A percentile compares a stretch with the other conserved stretches of the same genome.
phyloP scores from a whole-genome alignment of 2,797 vertebrate genomes.

The Mormyrus proboscirostris region DNA sequence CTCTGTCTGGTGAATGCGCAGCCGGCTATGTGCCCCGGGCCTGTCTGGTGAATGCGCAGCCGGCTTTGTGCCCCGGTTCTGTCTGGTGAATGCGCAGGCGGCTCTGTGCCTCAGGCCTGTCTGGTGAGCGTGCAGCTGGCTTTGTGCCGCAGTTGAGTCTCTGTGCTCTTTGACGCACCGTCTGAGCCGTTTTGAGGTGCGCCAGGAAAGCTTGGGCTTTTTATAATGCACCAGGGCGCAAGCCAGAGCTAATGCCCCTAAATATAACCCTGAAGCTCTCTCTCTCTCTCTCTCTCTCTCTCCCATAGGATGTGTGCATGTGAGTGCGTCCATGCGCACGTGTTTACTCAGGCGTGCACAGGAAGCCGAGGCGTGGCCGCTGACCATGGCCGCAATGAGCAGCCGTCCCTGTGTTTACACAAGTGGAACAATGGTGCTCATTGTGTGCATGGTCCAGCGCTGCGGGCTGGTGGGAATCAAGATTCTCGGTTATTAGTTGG shows the following conservation, averaged over 20 bases:
- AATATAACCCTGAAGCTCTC: slow-evolving; percentile 61
- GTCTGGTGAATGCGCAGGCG: neutral
- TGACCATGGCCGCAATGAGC: slow-evolving; percentile 45
- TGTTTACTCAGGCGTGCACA: slow-evolving; percentile 30
- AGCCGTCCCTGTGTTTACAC: slow-evolving; percentile 62
- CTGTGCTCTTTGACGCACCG: slow-evolving; percentile 25
- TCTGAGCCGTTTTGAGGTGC: slow-evolving; percentile 28
- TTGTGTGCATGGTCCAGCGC: neutral
- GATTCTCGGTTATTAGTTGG: neutral
- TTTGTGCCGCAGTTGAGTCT: slow-evolving; percentile 19
- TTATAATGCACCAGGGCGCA: slow-evolving; percentile 50
- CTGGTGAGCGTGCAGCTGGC: neutral
- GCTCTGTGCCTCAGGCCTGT: neutral
- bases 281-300: slow-evolving; percentile 47
- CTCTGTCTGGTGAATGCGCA: neutral
- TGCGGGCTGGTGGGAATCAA: neutral
- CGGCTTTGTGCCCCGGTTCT: neutral
- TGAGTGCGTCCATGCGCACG: slow-evolving; percentile 29
- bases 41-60: neutral
- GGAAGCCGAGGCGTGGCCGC: slow-evolving; percentile 48
- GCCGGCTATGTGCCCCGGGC: neutral
- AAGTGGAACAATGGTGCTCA: slow-evolving; percentile 56
- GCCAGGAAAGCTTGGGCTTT: slow-evolving; percentile 41
- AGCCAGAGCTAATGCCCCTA: slow-evolving; percentile 44
- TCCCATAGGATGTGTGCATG: slow-evolving; percentile 42